A percentile compares a stretch with the other conserved stretches of the same genome.
Evolutionary conservation across 1,140 invertebrate species (phyloP).

Genomic region (Euschistus heros): DNA sequence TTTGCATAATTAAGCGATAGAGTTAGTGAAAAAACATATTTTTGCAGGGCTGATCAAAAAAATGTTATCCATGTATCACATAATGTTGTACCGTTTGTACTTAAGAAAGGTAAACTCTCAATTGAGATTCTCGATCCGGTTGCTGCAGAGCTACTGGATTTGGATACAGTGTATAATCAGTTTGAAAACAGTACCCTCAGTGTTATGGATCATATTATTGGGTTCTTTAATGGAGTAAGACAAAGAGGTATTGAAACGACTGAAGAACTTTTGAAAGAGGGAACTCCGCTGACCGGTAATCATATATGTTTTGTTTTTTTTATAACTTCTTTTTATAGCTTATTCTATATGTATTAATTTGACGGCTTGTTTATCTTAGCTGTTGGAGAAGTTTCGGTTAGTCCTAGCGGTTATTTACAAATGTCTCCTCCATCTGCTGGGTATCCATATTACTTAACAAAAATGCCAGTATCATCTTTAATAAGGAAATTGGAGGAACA

Average conservation of each 20-base stretch:
- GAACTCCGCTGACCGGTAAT: conserved; percentile 57
- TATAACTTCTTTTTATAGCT: not conserved
- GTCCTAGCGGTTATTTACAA: conserved; percentile 43
- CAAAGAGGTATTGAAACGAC: conserved; percentile 66
- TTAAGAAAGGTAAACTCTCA: conserved; percentile 46
- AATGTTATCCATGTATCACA: conserved; percentile 58
- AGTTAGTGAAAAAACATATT: no score
- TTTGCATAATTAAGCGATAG: no score
- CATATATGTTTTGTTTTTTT: conserved; percentile 30
- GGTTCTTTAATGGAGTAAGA: conserved; percentile 41
- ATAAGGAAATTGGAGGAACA: conserved; percentile 53
- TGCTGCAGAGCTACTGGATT: conserved; percentile 59
- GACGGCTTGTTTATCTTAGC: conserved; percentile 16
- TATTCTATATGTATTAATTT: not conserved
- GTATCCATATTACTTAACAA: conserved; percentile 59
- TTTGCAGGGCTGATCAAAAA: conserved; percentile 52
- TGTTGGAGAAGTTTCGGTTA: conserved; percentile 49
- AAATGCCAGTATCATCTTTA: conserved; percentile 51
- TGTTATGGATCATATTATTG: conserved; percentile 65
- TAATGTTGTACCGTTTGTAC: conserved; percentile 61
- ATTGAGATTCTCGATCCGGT: conserved; percentile 62
- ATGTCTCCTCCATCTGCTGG: conserved; percentile 56
- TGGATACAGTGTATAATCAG: conserved; percentile 63
- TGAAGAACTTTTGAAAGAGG: conserved; percentile 64
- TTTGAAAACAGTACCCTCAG: conserved; percentile 60